Percentiles rank a stretch among this genome's conserved stretches.
These are phyloP conservation scores for Solea senegalensis DNA, from an alignment of 2,113 vertebrate genomes.

Conservation along the genomic window DNA sequence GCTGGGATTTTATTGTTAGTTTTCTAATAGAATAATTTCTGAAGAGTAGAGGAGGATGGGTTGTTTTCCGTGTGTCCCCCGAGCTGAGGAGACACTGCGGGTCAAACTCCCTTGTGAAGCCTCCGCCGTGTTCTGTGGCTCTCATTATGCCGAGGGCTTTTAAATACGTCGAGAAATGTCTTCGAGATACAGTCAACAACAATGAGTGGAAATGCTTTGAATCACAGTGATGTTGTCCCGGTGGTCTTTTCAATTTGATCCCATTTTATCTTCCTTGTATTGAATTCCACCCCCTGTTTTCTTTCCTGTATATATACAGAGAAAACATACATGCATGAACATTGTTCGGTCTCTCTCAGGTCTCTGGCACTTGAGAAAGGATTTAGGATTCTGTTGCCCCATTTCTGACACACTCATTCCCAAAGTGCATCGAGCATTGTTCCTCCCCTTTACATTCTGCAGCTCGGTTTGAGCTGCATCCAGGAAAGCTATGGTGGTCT, in stretches of 20 bases:
- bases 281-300: not conserved
- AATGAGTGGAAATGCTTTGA: not conserved
- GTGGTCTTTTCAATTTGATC: conserved; percentile 4
- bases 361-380: not conserved
- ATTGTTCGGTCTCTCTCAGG: not conserved
- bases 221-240: not conserved
- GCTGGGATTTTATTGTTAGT: conserved; percentile 48
- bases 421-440: conserved; percentile 18
- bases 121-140: conserved; percentile 17
- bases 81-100: conserved; percentile 38
- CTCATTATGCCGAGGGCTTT: conserved; percentile 19
- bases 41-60: conserved; percentile 37
- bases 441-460: conserved; percentile 20
- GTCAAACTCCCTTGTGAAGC: conserved; percentile 31
- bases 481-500: conserved; percentile 47
- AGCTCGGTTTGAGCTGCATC: conserved; percentile 41
- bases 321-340: not conserved
- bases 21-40: conserved; percentile 9
- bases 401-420: too few species aligned
- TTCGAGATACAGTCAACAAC: not conserved
- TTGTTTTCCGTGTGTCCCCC: conserved; percentile 55
- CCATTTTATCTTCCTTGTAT: not conserved
- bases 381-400: too few species aligned
- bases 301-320: not conserved
- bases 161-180: not conserved